Evolutionary conservation across 2,113 vertebrate genomes (phyloP).

Genomic region (Hippocampus abdominalis): DNA sequence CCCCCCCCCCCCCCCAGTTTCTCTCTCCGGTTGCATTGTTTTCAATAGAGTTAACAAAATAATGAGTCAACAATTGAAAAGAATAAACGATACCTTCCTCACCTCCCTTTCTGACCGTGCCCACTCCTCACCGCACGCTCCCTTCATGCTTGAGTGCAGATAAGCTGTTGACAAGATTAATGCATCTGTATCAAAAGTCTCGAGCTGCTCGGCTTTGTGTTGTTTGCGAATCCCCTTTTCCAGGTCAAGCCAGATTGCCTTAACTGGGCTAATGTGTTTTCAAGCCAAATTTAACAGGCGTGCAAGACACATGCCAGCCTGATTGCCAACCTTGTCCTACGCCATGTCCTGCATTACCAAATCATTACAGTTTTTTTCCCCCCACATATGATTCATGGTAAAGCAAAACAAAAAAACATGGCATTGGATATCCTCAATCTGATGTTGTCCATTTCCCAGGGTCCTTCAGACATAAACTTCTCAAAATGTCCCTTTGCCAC

Average conservation of each 20-base stretch:
- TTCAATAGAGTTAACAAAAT: background rate
- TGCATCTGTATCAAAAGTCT: slow-evolving; percentile 71
- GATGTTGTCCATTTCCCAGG: too few relatives aligned
- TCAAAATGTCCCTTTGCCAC: too few relatives aligned
- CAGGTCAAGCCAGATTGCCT: slow-evolving; percentile 67
- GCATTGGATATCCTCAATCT: too few relatives aligned
- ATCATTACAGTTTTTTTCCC: background rate
- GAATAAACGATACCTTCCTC: background rate
- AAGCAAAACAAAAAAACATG: too few relatives aligned
- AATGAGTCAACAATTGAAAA: background rate
- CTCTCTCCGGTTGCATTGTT: background rate
- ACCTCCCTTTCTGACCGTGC: background rate
- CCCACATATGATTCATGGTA: too few relatives aligned
- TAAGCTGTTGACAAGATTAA: slow-evolving; percentile 70
- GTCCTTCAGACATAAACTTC: too few relatives aligned
- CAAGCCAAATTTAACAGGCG: slow-evolving; percentile 55
- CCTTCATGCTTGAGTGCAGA: slow-evolving; percentile 56
- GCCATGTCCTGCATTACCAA: background rate
- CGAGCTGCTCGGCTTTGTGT: slow-evolving; percentile 59
- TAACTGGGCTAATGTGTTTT: slow-evolving; percentile 66
- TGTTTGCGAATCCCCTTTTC: slow-evolving; percentile 61
- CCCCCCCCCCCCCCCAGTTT: background rate
- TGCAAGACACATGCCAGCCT: slow-evolving; percentile 22
- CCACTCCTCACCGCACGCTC: slow-evolving; percentile 7
- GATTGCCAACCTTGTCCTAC: slow-evolving; percentile 4